phyloP scores from a whole-genome alignment of 1,140 invertebrate species.

The Papilio polytes region DNA sequence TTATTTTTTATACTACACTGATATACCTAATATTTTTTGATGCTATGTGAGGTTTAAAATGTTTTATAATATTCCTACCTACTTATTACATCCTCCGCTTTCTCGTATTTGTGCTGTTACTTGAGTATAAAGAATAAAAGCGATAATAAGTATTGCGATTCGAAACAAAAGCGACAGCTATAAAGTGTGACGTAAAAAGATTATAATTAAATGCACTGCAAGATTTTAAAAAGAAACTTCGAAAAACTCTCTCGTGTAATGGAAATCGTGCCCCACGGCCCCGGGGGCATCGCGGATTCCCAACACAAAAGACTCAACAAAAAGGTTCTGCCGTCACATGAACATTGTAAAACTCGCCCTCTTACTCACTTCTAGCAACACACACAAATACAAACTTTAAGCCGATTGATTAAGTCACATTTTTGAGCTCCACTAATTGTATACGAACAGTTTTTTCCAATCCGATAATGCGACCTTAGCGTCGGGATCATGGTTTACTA shows the following conservation, averaged over 20 bases:
- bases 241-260: conserved; percentile 79
- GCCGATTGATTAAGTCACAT: conserved; percentile 54
- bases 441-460: conserved; percentile 79
- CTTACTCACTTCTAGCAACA: conserved; percentile 57
- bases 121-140: not conserved
- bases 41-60: not conserved
- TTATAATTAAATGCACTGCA: conserved; percentile 55
- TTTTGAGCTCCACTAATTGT: conserved; percentile 55
- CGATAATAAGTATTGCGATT: not conserved
- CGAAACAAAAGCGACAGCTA: conserved; percentile 18
- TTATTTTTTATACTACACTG: too few species aligned
- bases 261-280: conserved; percentile 76
- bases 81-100: not conserved
- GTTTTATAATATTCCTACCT: not conserved
- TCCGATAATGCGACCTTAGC: conserved; percentile 82
- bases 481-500: conserved; percentile 82
- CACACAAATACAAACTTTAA: conserved; percentile 69
- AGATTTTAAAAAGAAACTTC: conserved; percentile 63
- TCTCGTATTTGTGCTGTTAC: not conserved
- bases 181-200: conserved; percentile 25
- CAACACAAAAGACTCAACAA: conserved; percentile 80
- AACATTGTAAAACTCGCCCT: conserved; percentile 80
- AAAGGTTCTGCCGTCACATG: conserved; percentile 81
- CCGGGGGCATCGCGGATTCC: conserved; percentile 75
- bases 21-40: too few species aligned